Evolutionary conservation across 2,797 vertebrate species (phyloP).

Genomic region (Aphelocoma californica): DNA sequence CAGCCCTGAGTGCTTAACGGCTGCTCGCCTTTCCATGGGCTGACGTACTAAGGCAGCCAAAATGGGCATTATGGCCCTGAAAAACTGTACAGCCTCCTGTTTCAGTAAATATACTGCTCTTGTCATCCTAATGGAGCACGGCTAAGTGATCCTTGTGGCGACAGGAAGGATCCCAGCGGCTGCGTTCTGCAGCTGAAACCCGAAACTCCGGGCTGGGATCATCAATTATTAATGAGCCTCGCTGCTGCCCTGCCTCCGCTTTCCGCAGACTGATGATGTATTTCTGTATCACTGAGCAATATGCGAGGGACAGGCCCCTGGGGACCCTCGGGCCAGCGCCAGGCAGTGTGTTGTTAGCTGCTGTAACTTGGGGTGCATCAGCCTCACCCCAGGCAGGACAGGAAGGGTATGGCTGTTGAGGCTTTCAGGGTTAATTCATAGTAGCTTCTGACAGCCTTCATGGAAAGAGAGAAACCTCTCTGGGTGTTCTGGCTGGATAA

Average conservation of each 20-base stretch:
- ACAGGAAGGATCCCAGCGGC: conserved; percentile 27
- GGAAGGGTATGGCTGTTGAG: neutral
- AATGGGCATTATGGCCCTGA: neutral
- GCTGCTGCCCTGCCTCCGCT: neutral
- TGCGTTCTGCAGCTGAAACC: conserved; percentile 28
- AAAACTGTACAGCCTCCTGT: neutral
- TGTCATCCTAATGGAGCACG: conserved; percentile 34
- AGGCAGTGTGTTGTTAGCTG: neutral
- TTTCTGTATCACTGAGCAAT: neutral
- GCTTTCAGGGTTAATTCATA: neutral
- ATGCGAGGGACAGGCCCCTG: neutral
- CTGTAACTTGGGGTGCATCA: neutral
- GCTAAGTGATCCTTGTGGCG: conserved; percentile 26
- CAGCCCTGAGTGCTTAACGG: neutral
- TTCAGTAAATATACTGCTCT: conserved; percentile 2
- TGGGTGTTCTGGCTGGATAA: neutral
- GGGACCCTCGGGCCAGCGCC: neutral
- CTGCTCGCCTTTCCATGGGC: neutral
- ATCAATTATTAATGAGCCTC: conserved; percentile 65
- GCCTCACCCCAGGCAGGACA: neutral
- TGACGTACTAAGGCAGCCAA: neutral
- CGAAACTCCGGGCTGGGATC: neutral
- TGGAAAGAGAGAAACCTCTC: neutral
- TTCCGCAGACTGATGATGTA: neutral
- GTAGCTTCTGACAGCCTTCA: neutral